Evolutionary conservation across 2,797 vertebrate genomes (phyloP), one percentile per base, ranked within the genome.

Genomic region (Hydrolagus colliei): DNA sequence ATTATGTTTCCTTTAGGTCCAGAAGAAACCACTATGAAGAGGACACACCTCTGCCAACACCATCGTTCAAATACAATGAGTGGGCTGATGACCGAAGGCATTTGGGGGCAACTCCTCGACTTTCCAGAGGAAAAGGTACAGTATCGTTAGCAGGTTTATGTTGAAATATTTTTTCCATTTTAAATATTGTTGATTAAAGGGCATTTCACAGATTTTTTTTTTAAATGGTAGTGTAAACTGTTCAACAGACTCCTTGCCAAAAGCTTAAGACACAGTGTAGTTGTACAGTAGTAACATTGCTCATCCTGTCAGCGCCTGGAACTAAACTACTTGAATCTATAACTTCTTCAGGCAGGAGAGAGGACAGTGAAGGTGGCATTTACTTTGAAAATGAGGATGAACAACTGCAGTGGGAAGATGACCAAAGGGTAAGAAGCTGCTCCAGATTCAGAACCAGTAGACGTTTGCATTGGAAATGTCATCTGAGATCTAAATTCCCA

Each of bases 1-100:
- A 41, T 1, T 77, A 68, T 82, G 8, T 18, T 86, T n/a, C 86
- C 18, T 63, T 7, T 87, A 99, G 98, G 91, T 98, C 97, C 87
- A 90, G 94, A 86, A 96, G 94, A 92, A 94, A 93, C 87, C 95
- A 92, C 22, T 97, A 96, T 89, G 90, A 92, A 0, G 96, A 97
- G 0, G 96, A 98, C 89, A 96, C 97, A 0, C 98, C 98, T 0
- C 88, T 99, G 86, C 97, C 97, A 0, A 99, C 98, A 0, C 98
- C 98, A 0, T 98, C 98, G 0, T 99, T 98, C 90, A 99, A 99
- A 88, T 99, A 98, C 90, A 99, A 99, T 0, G 98, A 99, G 72
- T 99, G 98, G 98, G 98, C 98, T 8, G 97, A 97, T n/a, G 96
- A 98, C 89, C 93, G 97, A 86, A 95, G 92, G 86, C 96, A 98